These are phyloP conservation scores for Trissolcus japonicus DNA, from an alignment of 2,888 invertebrate genomes.

Conservation along the genomic window DNA sequence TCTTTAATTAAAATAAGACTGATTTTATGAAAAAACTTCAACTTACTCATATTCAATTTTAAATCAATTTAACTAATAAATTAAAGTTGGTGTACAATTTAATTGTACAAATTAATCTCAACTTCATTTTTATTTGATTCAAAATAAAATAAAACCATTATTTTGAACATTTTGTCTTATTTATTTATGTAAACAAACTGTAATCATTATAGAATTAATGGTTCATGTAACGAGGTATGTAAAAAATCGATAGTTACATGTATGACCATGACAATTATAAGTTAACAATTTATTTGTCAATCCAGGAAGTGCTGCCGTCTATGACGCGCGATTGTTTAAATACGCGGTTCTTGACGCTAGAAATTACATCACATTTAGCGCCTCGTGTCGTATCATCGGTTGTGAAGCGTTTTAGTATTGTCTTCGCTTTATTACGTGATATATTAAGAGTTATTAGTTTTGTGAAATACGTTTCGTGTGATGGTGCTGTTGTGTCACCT, in stretches of 20 bases:
- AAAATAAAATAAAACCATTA: no score
- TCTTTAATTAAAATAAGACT: neutral
- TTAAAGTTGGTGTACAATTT: no score
- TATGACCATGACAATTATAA: neutral
- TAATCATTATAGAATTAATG: no score
- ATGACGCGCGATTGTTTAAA: conserved; percentile 49
- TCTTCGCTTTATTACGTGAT: conserved; percentile 34
- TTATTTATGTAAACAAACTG: no score
- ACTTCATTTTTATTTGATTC: no score
- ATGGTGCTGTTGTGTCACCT: conserved; percentile 17
- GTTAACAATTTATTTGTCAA: neutral
- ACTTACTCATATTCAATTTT: no score
- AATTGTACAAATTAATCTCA: no score
- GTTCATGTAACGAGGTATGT: no score
- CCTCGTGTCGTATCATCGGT: conserved; percentile 37
- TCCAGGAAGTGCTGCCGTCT: conserved; percentile 44
- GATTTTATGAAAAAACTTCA: no score
- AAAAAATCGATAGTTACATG: no score
- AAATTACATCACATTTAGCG: conserved; percentile 43
- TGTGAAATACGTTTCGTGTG: conserved; percentile 13
- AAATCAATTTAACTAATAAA: no score
- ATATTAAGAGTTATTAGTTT: conserved; percentile 16
- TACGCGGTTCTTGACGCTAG: conserved; percentile 28
- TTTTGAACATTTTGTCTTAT: no score
- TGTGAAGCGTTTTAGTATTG: conserved; percentile 36